Conservation (phyloP, 2,797 vertebrate species). For the Mus caroli region DNA sequence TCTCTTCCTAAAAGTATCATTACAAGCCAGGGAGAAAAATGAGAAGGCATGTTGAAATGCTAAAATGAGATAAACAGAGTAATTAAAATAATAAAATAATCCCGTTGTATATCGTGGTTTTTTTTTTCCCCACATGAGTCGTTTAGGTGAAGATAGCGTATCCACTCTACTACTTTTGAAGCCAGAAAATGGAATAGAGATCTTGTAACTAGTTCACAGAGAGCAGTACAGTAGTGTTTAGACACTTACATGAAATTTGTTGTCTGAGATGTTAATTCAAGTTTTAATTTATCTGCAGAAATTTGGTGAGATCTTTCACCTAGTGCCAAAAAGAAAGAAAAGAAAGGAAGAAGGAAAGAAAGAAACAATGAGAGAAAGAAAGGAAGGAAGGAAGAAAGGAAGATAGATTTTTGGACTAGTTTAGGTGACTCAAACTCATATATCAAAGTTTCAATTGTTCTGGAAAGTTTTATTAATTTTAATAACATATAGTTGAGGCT, state of each 20-base stretch:
- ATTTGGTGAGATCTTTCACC: background rate
- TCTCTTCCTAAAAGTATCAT: background rate
- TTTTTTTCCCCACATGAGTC: background rate
- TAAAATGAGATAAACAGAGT: slow-evolving; percentile 1
- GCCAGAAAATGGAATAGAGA: background rate
- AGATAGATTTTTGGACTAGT: background rate
- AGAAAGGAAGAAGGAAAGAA: too few relatives aligned
- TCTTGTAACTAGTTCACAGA: background rate
- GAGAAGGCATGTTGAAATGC: background rate
- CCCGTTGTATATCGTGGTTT: background rate
- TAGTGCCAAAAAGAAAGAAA: background rate
- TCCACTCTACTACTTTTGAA: background rate
- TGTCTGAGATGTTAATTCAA: background rate
- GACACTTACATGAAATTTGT: background rate
- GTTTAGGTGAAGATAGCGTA: background rate
- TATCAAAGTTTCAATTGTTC: background rate
- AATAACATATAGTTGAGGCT: slow-evolving; percentile 8
- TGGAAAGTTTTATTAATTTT: background rate
- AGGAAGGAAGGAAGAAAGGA: too few relatives aligned
- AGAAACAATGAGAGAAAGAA: too few relatives aligned
- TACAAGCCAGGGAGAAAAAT: background rate
- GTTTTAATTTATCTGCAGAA: background rate
- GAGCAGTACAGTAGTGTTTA: background rate
- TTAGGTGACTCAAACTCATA: background rate
- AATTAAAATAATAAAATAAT: slow-evolving; percentile 19